Percentiles rank a stretch among this genome's conserved stretches.
Evolutionary conservation across 2,888 invertebrate species (phyloP).

Genomic region (Ischnura elegans): DNA sequence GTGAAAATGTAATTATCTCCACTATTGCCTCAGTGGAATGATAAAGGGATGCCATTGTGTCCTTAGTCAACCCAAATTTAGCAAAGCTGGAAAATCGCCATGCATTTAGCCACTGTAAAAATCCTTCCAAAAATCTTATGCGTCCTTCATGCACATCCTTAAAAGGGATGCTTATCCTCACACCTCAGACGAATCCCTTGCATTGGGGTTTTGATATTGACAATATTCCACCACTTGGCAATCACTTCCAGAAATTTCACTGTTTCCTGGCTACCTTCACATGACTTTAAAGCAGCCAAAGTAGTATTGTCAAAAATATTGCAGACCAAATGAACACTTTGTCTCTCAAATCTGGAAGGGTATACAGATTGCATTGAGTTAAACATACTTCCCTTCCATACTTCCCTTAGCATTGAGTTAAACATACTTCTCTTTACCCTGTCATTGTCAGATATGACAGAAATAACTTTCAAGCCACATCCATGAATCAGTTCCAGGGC

Average conservation of each 20-base stretch:
- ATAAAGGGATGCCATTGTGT: background rate
- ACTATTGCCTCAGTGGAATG: background rate
- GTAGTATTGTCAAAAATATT: background rate
- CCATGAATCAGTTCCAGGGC: too few species aligned
- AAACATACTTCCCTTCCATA: too few species aligned
- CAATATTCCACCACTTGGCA: background rate
- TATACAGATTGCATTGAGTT: background rate
- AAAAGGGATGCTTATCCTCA: background rate
- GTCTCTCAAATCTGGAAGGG: background rate
- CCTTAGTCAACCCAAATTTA: background rate
- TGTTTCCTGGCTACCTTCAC: background rate
- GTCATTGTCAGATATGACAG: too few species aligned
- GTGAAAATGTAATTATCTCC: background rate
- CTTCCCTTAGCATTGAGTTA: too few species aligned
- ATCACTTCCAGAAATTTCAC: background rate
- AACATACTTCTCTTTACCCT: too few species aligned
- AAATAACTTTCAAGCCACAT: too few species aligned
- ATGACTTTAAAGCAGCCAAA: background rate
- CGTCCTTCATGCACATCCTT: background rate
- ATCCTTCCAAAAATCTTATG: background rate
- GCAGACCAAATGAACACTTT: background rate
- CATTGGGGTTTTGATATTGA: background rate
- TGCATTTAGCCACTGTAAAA: background rate
- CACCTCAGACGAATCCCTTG: background rate
- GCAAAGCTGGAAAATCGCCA: background rate